Base-by-base conservation (phyloP, 1,140 invertebrate genomes). In the Nomia melanderi region DNA sequence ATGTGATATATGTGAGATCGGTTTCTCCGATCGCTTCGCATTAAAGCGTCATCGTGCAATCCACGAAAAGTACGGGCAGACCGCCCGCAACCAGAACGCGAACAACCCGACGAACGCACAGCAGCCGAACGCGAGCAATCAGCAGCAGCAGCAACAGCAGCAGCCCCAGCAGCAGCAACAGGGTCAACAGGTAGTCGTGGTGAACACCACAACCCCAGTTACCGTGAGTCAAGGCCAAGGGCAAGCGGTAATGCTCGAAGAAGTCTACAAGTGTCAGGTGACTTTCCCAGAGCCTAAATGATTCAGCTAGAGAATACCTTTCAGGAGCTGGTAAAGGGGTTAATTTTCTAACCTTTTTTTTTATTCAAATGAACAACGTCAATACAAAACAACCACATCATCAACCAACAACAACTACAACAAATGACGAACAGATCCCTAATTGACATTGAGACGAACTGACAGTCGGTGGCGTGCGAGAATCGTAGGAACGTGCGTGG, bases 1-100 rank as follows among this genome's bases (percentile, higher is more conserved):
- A 90, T 97, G 96, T 90, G 96, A 97, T 88, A 97, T 97, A 81
- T 97, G 96, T 86, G 95, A 96, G 53, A 96, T 96, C n/a, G 96
- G 96, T 53, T 97, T 97, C 87, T 96, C 96, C 14, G 96, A 97
- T 92, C 94, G 96, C 65, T 97, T 96, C 87, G 96, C 96, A 1
- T 89, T 96, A 47, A 96, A 96, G 83, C 93, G 96, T 76, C 96
- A 96, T 88, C 94, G 95, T 85, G 94, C 95, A 69, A 96, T 96
- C 71, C 96, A 96, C 84, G 95, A 96, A 82, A 96, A 96, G 90
- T 96, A 96, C 86, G 95, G 95, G 79, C 92, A 93, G 39, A 93
- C 93, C 0, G 90, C 92, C 17, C 81, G 91, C 29, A 92, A 91
- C 66, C 90, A 91, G 63, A 91, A 90, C 53, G 76, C 91, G 1